Conservation (phyloP, 2,113 vertebrate genomes). For the Stigmatopora argus region DNA sequence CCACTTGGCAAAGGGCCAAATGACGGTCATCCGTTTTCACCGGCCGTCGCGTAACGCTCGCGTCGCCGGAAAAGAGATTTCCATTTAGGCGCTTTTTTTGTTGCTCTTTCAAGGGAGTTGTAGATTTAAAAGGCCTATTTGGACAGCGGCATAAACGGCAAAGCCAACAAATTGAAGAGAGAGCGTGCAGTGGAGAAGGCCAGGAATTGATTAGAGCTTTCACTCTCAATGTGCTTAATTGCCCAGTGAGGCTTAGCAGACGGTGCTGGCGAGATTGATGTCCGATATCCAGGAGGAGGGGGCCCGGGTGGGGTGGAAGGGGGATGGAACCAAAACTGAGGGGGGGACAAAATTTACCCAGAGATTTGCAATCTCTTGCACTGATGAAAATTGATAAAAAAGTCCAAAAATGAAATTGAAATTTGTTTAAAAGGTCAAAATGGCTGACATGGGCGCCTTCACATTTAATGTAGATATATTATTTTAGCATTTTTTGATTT, state of each 20-base stretch:
- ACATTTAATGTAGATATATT: too few species aligned
- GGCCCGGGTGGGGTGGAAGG: conserved; percentile 25
- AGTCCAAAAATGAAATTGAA: not conserved
- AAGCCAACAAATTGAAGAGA: conserved; percentile 33
- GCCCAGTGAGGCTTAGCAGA: conserved; percentile 73
- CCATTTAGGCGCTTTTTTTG: conserved; percentile 5
- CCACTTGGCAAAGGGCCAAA: too few species aligned
- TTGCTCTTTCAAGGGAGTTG: conserved; percentile 43
- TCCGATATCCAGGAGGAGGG: conserved; percentile 61
- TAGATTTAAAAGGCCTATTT: conserved; percentile 42
- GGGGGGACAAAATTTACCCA: conserved; percentile 38
- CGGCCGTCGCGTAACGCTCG: too few species aligned
- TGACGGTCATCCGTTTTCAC: too few species aligned
- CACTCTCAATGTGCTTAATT: conserved; percentile 77
- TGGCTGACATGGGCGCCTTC: too few species aligned
- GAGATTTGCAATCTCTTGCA: conserved; percentile 52
- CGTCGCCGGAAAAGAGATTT: too few species aligned
- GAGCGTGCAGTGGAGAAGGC: conserved; percentile 54
- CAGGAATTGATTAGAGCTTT: conserved; percentile 77
- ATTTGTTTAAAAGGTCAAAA: not conserved
- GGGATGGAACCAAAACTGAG: conserved; percentile 8
- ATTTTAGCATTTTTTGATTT: too few species aligned
- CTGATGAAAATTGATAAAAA: conserved; percentile 15
- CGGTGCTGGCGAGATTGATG: conserved; percentile 70
- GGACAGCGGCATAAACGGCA: conserved; percentile 32